phyloP scores from a whole-genome alignment of 2,113 vertebrate species.

The Anhinga rufa region DNA sequence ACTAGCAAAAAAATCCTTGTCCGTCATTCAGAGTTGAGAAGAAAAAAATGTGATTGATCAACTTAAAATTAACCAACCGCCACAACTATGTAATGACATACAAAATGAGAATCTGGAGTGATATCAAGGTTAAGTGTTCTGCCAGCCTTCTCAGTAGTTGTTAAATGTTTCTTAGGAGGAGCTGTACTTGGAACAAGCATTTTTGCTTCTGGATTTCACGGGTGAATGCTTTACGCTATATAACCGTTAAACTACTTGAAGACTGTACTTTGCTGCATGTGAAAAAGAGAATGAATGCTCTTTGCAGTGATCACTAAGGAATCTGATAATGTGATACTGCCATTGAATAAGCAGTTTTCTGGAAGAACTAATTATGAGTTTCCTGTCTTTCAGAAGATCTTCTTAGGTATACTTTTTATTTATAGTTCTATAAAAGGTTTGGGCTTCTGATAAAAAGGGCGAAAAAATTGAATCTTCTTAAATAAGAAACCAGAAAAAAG shows the following conservation, averaged over 20 bases:
- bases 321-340: background rate
- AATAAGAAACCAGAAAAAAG: background rate
- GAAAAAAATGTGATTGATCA: background rate
- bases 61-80: background rate
- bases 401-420: background rate
- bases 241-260: background rate
- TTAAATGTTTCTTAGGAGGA: background rate
- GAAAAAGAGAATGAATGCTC: background rate
- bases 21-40: background rate
- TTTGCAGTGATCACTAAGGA: background rate
- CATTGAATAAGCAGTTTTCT: background rate
- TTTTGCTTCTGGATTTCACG: background rate
- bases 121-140: background rate
- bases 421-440: background rate
- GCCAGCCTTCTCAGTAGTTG: background rate
- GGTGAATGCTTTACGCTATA: background rate
- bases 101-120: background rate
- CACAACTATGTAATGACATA: background rate
- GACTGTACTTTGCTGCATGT: background rate
- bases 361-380: background rate
- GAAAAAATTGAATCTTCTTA: background rate
- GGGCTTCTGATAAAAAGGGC: fast-evolving
- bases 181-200: background rate
- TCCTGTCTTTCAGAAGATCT: background rate
- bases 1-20: background rate